Evolutionary conservation across 1,140 invertebrate species (phyloP).

Genomic region (Camponotus vicinus): DNA sequence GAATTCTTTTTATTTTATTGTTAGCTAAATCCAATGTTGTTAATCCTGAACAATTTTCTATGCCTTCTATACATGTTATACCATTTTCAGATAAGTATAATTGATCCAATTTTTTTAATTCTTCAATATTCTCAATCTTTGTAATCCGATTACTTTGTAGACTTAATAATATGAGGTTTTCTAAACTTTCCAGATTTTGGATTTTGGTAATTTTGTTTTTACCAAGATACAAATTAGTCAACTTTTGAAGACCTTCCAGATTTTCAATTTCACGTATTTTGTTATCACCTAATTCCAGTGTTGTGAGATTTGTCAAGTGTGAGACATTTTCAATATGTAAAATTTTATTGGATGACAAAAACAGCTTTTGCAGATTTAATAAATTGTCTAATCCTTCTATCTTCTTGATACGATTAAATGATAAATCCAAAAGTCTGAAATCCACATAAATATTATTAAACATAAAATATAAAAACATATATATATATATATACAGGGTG

Average conservation of each 20-base stretch:
- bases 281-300: constrained; percentile 98
- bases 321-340: constrained; percentile 96
- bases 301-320: constrained; percentile 92
- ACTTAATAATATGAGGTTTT: constrained; percentile 93
- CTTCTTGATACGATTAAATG: constrained; percentile 97
- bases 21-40: constrained; percentile 96
- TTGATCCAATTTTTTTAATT: constrained; percentile 92
- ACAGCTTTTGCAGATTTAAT: constrained; percentile 94
- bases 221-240: constrained; percentile 94
- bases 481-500: neutral
- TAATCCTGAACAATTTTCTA: constrained; percentile 90
- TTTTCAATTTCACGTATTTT: constrained; percentile 96
- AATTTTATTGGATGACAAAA: constrained; percentile 97
- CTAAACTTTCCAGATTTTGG: constrained; percentile 93
- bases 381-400: constrained; percentile 95
- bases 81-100: constrained; percentile 98
- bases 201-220: constrained; percentile 99
- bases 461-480: constrained; percentile 11
- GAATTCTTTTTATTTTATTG: constrained; percentile 94
- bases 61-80: constrained; percentile 91
- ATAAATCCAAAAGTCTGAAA: constrained; percentile 95
- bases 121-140: constrained; percentile 95
- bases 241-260: constrained; percentile 90
- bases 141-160: constrained; percentile 96
- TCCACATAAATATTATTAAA: constrained; percentile 50